These are phyloP conservation scores for Mugil cephalus DNA, from an alignment of 2,113 vertebrate species.

Conservation along the genomic window DNA sequence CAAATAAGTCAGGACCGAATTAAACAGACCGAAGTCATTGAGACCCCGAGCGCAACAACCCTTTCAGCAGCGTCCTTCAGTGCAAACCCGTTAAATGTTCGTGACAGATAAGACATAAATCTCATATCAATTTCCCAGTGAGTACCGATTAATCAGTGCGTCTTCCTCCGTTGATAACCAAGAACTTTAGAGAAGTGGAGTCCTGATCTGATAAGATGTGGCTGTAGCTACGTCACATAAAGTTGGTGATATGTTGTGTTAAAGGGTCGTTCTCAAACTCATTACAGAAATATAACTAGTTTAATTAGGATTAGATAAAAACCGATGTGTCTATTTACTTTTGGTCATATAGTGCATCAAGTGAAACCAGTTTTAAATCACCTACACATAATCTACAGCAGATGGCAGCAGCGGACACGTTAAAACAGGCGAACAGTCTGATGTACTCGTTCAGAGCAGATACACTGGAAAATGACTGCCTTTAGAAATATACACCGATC, in stretches of 20 bases:
- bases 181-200: too few species aligned
- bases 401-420: conserved; percentile 49
- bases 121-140: too few species aligned
- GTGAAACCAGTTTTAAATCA: not conserved
- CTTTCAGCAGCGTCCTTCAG: too few species aligned
- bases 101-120: too few species aligned
- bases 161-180: too few species aligned
- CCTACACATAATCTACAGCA: conserved; percentile 15
- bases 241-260: too few species aligned
- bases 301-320: not conserved
- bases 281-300: too few species aligned
- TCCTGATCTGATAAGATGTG: too few species aligned
- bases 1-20: conserved; percentile 27
- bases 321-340: not conserved
- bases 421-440: not conserved
- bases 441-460: not conserved
- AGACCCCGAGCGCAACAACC: not conserved
- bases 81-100: too few species aligned
- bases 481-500: not conserved
- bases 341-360: not conserved
- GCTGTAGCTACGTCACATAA: too few species aligned
- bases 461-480: not conserved
- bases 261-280: too few species aligned
- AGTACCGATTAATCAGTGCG: too few species aligned
- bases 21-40: not conserved